Conservation (phyloP, 2,797 vertebrate species). For the Cryptoprocta ferox region DNA sequence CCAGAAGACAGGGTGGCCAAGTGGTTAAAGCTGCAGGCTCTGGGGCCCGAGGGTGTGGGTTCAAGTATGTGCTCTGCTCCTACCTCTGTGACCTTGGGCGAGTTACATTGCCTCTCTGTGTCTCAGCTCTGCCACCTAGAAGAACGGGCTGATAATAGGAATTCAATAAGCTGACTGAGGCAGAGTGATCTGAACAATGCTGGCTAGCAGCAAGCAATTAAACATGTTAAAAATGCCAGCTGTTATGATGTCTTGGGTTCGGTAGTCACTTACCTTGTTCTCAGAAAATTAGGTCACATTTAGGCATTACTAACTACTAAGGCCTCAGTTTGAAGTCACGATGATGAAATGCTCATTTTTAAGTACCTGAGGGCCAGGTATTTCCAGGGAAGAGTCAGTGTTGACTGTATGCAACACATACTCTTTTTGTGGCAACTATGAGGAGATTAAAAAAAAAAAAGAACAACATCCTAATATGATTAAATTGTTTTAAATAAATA, state of each 20-base stretch:
- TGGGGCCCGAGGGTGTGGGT: neutral
- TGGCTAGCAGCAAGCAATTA: slow-evolving; percentile 23
- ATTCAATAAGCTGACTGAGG: slow-evolving; percentile 10
- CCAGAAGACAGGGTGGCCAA: neutral
- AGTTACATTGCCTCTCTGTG: neutral
- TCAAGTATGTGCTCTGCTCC: neutral
- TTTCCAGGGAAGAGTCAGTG: neutral
- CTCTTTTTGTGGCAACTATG: neutral
- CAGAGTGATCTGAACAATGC: neutral
- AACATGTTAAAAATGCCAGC: neutral
- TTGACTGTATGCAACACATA: neutral
- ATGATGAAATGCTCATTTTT: neutral
- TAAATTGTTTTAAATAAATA: neutral
- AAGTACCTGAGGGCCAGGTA: neutral
- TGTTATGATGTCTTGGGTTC: slow-evolving; percentile 24
- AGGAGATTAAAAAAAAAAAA: neutral
- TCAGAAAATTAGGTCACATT: slow-evolving; percentile 62
- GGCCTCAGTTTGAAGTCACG: slow-evolving; percentile 7
- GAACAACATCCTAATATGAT: neutral
- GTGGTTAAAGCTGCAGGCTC: neutral
- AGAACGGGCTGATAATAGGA: neutral
- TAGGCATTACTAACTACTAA: neutral
- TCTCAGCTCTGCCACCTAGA: neutral
- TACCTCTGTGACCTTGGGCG: neutral
- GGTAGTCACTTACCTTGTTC: slow-evolving; percentile 35